Evolutionary conservation across 2,113 vertebrate species (phyloP), one percentile per base, ranked within the genome.

Genomic region (Tichodroma muraria): DNA sequence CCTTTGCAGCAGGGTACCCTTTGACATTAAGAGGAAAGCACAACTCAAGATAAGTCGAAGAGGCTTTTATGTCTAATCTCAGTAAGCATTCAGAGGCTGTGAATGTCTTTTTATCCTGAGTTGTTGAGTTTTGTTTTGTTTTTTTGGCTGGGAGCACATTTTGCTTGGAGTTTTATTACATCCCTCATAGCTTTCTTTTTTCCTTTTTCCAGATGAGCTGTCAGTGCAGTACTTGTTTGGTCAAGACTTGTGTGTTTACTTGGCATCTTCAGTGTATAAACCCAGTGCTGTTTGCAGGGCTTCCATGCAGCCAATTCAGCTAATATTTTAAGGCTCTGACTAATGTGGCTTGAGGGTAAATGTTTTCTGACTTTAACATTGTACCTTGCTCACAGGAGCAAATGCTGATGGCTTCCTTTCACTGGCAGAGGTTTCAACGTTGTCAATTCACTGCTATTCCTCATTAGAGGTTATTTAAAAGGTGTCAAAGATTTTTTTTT

Each of bases 11-110:
- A 93, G 73, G 22, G 79, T 91, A 88, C 77, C 81, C 79, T 94
- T 92, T 94, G 85, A 93, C 91, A 76, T 66, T 66, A 88, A 89
- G 89, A 96, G 92, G 91, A 84, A 91, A 94, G 87, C 70, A 78
- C 77, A 91, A 65, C 73, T 79, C 76, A 45, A 81, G 90, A 87
- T 81, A 88, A 93, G 1, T 89, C 84, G 60, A 95, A 93, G 80
- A 96, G 56, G 68, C 96, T 95, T 95, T 95, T 94, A 91, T 91
- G 90, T 91, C 85, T 96, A 84, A 95, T 89, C 96, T 91, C 90
- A 94, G 65, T 90, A 80, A 87, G 89, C 54, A 79, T 94, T 96
- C 83, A 68, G 94, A 88, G 91, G 35, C 83, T 40, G 49, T 94
- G 87, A 94, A 95, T 77, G 70, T 93, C 84, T 73, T 94, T 93